These are phyloP conservation scores for Erinaceus europaeus DNA, from an alignment of 2,113 vertebrate species.

Conservation along the genomic window DNA sequence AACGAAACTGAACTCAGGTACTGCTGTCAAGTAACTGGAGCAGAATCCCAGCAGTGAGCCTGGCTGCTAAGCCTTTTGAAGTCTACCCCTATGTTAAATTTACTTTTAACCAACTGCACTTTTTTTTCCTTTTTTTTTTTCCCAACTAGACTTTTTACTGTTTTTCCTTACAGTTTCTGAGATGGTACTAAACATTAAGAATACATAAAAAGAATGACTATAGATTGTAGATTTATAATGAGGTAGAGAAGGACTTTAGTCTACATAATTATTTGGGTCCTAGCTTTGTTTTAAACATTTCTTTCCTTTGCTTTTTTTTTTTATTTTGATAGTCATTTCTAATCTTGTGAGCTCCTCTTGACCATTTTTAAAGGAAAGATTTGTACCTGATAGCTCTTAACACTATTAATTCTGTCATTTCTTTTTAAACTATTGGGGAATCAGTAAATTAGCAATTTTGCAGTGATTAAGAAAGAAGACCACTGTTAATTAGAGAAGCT, in stretches of 20 bases:
- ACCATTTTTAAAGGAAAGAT: neutral
- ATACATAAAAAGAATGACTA: slow-evolving; percentile 38
- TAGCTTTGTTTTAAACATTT: slow-evolving; percentile 15
- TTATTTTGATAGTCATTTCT: neutral
- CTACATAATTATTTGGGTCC: slow-evolving; percentile 8
- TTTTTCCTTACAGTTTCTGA: slow-evolving; percentile 53
- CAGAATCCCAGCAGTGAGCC: neutral
- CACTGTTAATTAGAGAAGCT: slow-evolving; percentile 24
- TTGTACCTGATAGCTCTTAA: neutral
- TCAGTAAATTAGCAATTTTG: slow-evolving; percentile 25
- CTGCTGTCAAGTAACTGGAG: slow-evolving; percentile 41
- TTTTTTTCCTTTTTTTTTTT: no score
- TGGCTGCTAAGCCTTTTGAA: neutral
- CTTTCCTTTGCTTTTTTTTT: neutral
- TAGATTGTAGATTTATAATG: slow-evolving; percentile 43
- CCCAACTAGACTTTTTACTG: slow-evolving; percentile 23
- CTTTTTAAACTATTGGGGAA: slow-evolving; percentile 17
- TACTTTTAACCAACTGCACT: slow-evolving; percentile 63
- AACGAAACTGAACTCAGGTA: slow-evolving; percentile 13
- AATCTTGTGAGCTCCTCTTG: slow-evolving; percentile 20
- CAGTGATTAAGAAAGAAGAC: neutral
- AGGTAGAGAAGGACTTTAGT: slow-evolving; percentile 35
- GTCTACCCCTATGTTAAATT: slow-evolving; percentile 24
- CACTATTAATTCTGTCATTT: neutral
- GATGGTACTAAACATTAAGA: slow-evolving; percentile 50